Conservation (phyloP, 1,140 invertebrate species). For the Lutraria rhynchaena region DNA sequence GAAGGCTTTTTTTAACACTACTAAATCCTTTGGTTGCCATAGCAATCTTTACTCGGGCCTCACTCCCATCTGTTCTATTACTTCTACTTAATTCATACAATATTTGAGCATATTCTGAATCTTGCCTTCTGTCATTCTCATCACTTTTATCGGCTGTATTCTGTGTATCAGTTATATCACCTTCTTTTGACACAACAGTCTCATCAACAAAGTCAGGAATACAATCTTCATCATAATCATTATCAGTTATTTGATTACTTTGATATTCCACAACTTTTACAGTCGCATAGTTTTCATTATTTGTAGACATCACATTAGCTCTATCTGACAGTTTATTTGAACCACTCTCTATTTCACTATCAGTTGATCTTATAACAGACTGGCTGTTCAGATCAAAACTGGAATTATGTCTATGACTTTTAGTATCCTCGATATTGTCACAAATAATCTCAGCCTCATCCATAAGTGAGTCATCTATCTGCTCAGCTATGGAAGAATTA, state of each 20-base stretch:
- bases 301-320: too few relatives aligned
- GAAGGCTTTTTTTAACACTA: background rate
- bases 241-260: slow-evolving; percentile 1
- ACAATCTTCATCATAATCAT: slow-evolving; percentile 7
- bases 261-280: too few relatives aligned
- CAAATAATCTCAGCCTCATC: too few relatives aligned
- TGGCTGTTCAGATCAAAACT: too few relatives aligned
- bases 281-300: too few relatives aligned
- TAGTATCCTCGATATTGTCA: too few relatives aligned
- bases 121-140: background rate
- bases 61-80: background rate
- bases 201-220: background rate
- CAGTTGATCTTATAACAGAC: too few relatives aligned
- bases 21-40: background rate
- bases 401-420: too few relatives aligned
- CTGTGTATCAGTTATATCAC: background rate
- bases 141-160: background rate
- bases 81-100: slow-evolving; percentile 44
- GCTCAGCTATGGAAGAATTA: too few relatives aligned
- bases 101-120: slow-evolving; percentile 29
- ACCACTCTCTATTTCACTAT: too few relatives aligned
- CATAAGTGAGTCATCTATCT: too few relatives aligned
- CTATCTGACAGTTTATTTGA: too few relatives aligned
- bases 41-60: background rate
- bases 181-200: background rate